Evolutionary conservation across 2,113 vertebrate genomes (phyloP), one percentile per base, ranked within the genome.

Genomic region (Peromyscus maniculatus): DNA sequence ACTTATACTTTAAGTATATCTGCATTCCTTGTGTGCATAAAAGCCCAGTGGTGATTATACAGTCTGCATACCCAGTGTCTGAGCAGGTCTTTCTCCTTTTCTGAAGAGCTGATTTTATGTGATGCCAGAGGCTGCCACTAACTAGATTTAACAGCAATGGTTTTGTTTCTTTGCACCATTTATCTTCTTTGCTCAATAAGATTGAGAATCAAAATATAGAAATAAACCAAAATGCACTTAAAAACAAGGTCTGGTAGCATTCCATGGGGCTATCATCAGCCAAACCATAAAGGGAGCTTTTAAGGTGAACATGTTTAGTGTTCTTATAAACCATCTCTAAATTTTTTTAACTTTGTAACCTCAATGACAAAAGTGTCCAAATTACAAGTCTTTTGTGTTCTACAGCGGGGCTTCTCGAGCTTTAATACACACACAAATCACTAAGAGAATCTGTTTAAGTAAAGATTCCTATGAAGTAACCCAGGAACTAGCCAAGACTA

Each of bases 281-380:
- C 66, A 91, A 91, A 89, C 17, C 36, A 72, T 91, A 91, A 91
- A 43, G 12, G 57, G 4, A 67, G 80, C 26, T 95, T 97, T 93
- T n/a, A 82, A 96, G 33, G n/a, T 74, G 4, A 97, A 69, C 39
- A 26, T 59, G 28, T 95, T 86, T 19, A 16, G 33, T 84, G 84
- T 94, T 87, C 89, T 83, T 91, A 84, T 43, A 79, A 95, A 92
- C 57, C 75, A 94, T 69, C 64, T 89, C 93, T 71, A 71, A 93
- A 91, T 77, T 43, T 49, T 92, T 89, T 89, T 55, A 86, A 39
- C 36, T 55, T 78, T 74, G 28, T 28, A 95, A 84, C 21, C 9
- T 87, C 4, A 66, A n/a, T 69, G 66, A 91, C 7, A 89, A 84
- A 93, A 87, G 10, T 66, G 19, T 57, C 9, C 43, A 91, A 57